A percentile compares a stretch with the other conserved stretches of the same genome.
Conservation (phyloP, 2,113 vertebrate genomes). For the Clinocottus analis region DNA sequence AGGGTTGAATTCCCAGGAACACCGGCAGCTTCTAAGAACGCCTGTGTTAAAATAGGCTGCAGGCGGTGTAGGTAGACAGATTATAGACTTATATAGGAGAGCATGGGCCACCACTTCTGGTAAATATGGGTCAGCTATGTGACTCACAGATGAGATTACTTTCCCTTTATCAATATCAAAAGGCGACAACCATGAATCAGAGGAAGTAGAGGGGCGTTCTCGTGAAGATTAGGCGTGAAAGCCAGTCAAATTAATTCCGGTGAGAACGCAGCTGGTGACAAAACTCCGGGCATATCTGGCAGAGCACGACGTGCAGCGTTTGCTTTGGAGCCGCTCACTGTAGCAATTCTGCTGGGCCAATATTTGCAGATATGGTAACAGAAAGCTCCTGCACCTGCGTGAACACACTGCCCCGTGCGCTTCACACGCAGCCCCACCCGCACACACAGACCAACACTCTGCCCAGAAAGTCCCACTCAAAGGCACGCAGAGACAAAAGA, state of each 20-base stretch:
- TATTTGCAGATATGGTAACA: constrained; percentile 79
- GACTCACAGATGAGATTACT: not conserved
- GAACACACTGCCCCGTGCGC: constrained; percentile 51
- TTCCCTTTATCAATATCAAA: not conserved
- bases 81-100: constrained; percentile 39
- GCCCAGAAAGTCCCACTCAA: constrained; percentile 66
- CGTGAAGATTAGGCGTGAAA: constrained; percentile 2
- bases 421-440: constrained; percentile 37
- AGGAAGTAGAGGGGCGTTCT: not conserved
- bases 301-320: constrained; percentile 39
- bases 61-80: constrained; percentile 23
- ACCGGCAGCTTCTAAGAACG: constrained; percentile 32
- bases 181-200: not conserved
- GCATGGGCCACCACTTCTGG: constrained; percentile 4
- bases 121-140: constrained; percentile 36
- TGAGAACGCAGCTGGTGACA: constrained; percentile 36
- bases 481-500: constrained; percentile 72
- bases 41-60: constrained; percentile 39
- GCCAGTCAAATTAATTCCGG: constrained; percentile 23
- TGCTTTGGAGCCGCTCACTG: constrained; percentile 64
- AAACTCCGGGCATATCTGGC: constrained; percentile 48
- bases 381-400: constrained; percentile 59
- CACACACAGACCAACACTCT: constrained; percentile 50
- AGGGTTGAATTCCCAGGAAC: constrained; percentile 37
- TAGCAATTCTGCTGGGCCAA: constrained; percentile 70